phyloP scores from a whole-genome alignment of 2,888 invertebrate genomes.

The Calliphora vomitoria region DNA sequence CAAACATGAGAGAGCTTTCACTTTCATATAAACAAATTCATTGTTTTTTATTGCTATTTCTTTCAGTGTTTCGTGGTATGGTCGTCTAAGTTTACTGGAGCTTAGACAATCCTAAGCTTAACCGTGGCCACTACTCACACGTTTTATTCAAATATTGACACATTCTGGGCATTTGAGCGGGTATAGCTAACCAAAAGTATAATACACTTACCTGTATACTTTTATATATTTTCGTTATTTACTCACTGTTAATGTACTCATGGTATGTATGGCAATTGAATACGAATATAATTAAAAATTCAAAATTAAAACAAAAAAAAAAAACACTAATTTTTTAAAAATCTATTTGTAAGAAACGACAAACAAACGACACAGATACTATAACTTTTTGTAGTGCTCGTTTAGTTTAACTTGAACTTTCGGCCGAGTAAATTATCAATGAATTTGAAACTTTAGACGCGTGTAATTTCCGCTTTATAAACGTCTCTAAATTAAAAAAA shows the following conservation, averaged over 20 bases:
- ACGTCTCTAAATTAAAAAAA: not conserved
- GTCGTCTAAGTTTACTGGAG: not conserved
- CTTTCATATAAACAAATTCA: constrained; percentile 23
- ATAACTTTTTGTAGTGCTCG: not conserved
- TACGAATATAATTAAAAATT: not conserved
- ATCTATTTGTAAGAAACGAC: not conserved
- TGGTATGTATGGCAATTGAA: not conserved
- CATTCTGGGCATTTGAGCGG: not conserved
- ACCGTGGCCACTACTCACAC: no score
- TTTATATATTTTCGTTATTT: not conserved
- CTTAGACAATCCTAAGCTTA: not conserved
- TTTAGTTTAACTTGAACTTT: constrained; percentile 41
- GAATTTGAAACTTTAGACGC: not conserved
- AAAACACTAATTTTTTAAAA: not conserved
- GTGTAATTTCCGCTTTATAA: not conserved
- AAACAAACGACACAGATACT: not conserved
- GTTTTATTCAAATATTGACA: not conserved
- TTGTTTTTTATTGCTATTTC: constrained; percentile 34
- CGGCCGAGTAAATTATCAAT: constrained; percentile 6
- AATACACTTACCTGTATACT: not conserved
- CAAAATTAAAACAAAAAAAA: not conserved
- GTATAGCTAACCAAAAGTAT: not conserved
- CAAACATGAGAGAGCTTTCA: constrained; percentile 36
- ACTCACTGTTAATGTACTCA: not conserved
- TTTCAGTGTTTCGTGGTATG: not conserved